A percentile compares a stretch with the other conserved stretches of the same genome.
phyloP scores from a whole-genome alignment of 2,797 vertebrate genomes.

The Lemur catta region DNA sequence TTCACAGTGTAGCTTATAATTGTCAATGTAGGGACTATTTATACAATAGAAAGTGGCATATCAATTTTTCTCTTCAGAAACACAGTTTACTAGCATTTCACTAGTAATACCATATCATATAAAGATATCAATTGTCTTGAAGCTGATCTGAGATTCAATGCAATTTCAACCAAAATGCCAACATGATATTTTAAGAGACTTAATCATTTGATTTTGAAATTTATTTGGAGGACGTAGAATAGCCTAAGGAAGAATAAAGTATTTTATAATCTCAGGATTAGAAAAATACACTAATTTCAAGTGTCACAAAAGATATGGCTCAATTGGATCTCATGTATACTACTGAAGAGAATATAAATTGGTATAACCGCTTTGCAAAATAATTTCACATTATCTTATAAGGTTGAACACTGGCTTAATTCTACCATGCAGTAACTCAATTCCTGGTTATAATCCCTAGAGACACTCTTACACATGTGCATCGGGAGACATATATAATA shows the following conservation, averaged over 20 bases:
- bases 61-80: not conserved
- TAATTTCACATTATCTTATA: slow-evolving; percentile 14
- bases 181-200: not conserved
- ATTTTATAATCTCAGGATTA: slow-evolving; percentile 31
- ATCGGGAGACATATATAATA: not conserved
- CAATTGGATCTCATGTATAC: not conserved
- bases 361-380: not conserved
- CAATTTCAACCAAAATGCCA: slow-evolving; percentile 31
- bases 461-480: not conserved
- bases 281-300: slow-evolving; percentile 24
- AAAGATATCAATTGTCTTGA: not conserved
- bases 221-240: not conserved
- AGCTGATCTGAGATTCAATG: not conserved
- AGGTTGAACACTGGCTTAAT: not conserved
- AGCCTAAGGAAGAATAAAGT: not conserved
- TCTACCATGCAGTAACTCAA: not conserved
- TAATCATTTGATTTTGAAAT: slow-evolving; percentile 32
- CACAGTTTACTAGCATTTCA: slow-evolving; percentile 30
- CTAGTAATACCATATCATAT: not conserved
- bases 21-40: not conserved
- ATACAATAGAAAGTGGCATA: not conserved
- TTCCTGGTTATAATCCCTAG: not conserved
- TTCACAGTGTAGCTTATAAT: not conserved
- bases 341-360: not conserved
- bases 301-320: not conserved